Evolutionary conservation across 1,140 invertebrate genomes (phyloP).

Genomic region (Leptonema lineaticorne): DNA sequence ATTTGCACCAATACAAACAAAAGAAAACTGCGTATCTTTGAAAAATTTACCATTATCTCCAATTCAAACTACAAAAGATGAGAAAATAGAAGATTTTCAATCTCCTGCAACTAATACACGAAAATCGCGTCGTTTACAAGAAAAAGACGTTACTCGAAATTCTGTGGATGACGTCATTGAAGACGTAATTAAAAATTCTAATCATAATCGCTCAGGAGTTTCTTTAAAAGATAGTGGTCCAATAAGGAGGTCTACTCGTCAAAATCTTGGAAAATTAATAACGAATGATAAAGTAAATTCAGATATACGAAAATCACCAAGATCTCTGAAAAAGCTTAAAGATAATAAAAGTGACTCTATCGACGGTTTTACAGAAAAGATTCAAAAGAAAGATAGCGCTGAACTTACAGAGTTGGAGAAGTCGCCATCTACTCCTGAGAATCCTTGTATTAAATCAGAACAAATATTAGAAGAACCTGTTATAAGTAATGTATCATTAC

Average conservation of each 20-base stretch:
- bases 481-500: no score
- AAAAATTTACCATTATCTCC: conserved; percentile 24
- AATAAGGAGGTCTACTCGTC: conserved; percentile 49
- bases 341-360: conserved; percentile 64
- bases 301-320: conserved; percentile 64
- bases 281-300: conserved; percentile 45
- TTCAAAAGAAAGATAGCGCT: conserved; percentile 43
- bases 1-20: conserved; percentile 19
- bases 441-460: conserved; percentile 27
- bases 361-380: conserved; percentile 61
- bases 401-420: conserved; percentile 41
- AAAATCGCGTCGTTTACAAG: conserved; percentile 77
- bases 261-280: conserved; percentile 45
- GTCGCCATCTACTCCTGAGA: conserved; percentile 35
- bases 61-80: conserved; percentile 53
- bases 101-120: conserved; percentile 65
- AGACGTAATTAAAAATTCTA: conserved; percentile 72
- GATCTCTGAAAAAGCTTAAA: conserved; percentile 59
- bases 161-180: conserved; percentile 85
- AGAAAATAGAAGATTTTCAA: conserved; percentile 64
- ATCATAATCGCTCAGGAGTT: conserved; percentile 41
- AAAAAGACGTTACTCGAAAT: conserved; percentile 70
- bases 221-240: conserved; percentile 44
- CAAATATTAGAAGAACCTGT: not conserved
- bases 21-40: conserved; percentile 32